Percentiles rank a stretch among this genome's conserved stretches.
These are phyloP conservation scores for Blomia tropicalis DNA, from an alignment of 2,888 invertebrate species.

Conservation along the genomic window DNA sequence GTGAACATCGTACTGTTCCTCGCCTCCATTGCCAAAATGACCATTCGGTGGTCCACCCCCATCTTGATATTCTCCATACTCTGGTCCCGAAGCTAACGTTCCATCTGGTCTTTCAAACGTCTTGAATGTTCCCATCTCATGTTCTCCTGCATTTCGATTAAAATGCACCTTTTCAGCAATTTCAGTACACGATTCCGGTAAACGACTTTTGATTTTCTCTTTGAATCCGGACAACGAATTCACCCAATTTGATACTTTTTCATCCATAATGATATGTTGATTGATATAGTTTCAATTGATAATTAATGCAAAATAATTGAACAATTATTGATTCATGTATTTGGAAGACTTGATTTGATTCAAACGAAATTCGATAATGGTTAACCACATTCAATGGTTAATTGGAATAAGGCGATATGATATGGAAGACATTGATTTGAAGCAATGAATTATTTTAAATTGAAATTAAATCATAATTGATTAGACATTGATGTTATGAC, in stretches of 20 bases:
- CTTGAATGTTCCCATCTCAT: slow-evolving; percentile 24
- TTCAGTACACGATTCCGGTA: slow-evolving; percentile 15
- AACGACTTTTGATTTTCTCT: slow-evolving; percentile 15
- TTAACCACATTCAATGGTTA: background rate
- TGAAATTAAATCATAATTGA: too few relatives aligned
- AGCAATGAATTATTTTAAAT: too few relatives aligned
- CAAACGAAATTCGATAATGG: background rate
- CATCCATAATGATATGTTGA: slow-evolving; percentile 14
- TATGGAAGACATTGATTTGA: background rate
- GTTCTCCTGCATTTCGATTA: slow-evolving; percentile 16
- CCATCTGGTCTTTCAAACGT: slow-evolving; percentile 20
- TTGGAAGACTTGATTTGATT: background rate
- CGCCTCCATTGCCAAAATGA: background rate
- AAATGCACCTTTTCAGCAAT: background rate
- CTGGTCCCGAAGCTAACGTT: slow-evolving; percentile 20
- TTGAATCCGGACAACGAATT: slow-evolving; percentile 17
- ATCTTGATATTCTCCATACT: slow-evolving; percentile 20
- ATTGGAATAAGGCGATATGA: background rate
- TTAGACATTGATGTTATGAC: too few relatives aligned
- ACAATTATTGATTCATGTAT: background rate
- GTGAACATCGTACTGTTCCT: slow-evolving; percentile 5
- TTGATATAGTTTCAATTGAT: too few relatives aligned
- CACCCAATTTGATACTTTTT: slow-evolving; percentile 13
- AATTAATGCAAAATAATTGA: background rate
- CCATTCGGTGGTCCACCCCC: background rate